Evolutionary conservation across 2,888 invertebrate species (phyloP).

Genomic region (Dastarcus helophoroides): DNA sequence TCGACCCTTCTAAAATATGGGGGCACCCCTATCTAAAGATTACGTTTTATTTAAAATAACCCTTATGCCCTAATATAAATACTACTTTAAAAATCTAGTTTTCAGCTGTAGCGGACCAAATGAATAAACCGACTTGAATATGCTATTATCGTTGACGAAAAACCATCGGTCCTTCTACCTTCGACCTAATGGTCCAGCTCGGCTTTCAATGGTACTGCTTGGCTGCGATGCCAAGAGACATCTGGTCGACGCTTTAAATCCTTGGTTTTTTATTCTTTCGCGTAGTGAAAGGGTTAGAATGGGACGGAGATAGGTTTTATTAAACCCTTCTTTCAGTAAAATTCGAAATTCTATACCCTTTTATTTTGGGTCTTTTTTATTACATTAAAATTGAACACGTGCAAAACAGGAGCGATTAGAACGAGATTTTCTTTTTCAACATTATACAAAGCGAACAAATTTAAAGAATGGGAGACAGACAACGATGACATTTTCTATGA

Average conservation of each 20-base stretch:
- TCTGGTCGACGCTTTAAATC: constrained; percentile 11
- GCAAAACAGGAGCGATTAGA: constrained; percentile 13
- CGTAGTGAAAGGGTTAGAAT: constrained; percentile 24
- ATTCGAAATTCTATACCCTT: constrained; percentile 30
- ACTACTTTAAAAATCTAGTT: constrained; percentile 14
- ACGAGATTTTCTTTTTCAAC: too few species aligned
- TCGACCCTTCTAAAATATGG: constrained; percentile 9
- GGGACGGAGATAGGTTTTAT: constrained; percentile 26
- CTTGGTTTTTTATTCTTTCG: constrained; percentile 11
- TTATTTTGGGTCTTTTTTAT: constrained; percentile 30
- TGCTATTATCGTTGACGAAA: constrained; percentile 7
- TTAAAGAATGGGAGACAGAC: too few species aligned
- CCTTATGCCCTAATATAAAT: constrained; percentile 14
- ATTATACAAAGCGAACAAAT: too few species aligned
- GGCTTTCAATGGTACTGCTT: not conserved
- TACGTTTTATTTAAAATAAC: constrained; percentile 17
- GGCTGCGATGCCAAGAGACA: not conserved
- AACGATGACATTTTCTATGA: too few species aligned
- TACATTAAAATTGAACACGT: constrained; percentile 28
- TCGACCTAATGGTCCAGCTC: constrained; percentile 3
- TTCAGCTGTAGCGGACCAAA: constrained; percentile 1
- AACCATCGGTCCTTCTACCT: constrained; percentile 1
- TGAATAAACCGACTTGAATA: not conserved
- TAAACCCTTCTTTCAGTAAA: constrained; percentile 14
- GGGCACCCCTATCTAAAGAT: constrained; percentile 13